Percentiles rank a stretch among this genome's conserved stretches.
Evolutionary conservation across 2,797 vertebrate genomes (phyloP).

Genomic region (Artibeus jamaicensis): DNA sequence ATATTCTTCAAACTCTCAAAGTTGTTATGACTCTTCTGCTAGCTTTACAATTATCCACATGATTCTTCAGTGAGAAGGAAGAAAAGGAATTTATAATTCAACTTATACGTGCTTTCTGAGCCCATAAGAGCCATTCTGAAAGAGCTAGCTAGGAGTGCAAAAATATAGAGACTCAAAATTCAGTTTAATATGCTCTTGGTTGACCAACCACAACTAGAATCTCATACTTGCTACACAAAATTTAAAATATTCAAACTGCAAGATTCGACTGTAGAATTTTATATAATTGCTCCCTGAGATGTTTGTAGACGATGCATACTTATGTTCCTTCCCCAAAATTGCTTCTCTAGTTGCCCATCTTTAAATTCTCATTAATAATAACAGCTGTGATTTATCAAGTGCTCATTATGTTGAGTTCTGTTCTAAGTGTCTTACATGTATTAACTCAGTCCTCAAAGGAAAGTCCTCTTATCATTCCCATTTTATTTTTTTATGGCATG

Average conservation of each 20-base stretch:
- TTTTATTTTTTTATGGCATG: neutral
- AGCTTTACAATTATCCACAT: neutral
- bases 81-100: neutral
- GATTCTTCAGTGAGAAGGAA: neutral
- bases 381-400: neutral
- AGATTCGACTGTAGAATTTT: neutral
- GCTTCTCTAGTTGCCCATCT: neutral
- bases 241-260: neutral
- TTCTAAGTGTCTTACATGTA: neutral
- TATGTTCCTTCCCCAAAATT: neutral
- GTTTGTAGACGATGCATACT: neutral
- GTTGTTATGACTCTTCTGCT: neutral
- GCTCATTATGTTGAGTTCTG: neutral
- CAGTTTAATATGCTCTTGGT: neutral
- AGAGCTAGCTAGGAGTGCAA: neutral
- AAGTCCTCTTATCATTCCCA: neutral
- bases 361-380: conserved; percentile 40
- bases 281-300: conserved; percentile 19
- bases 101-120: neutral
- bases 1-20: neutral
- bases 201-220: neutral
- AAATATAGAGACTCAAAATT: neutral
- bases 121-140: neutral
- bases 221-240: neutral
- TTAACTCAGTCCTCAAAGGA: neutral